A percentile compares a stretch with the other conserved stretches of the same genome.
Conservation (phyloP, 2,797 vertebrate genomes). For the Mustela erminea region DNA sequence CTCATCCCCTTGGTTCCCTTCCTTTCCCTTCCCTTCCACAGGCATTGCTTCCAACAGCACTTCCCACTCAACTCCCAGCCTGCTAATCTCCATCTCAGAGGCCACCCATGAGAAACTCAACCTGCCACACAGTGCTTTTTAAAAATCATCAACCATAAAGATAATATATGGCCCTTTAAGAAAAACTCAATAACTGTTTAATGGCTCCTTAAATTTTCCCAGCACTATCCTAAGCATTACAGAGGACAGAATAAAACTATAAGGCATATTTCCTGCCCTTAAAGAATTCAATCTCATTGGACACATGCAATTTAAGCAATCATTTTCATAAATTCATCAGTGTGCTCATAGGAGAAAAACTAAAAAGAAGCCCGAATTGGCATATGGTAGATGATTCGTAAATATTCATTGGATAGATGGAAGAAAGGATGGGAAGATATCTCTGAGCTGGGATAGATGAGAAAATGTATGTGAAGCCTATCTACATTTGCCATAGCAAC, state of each 20-base stretch:
- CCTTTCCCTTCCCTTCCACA: background rate
- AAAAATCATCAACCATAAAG: background rate
- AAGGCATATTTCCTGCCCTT: background rate
- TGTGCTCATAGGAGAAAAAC: background rate
- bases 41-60: background rate
- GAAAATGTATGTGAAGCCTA: background rate
- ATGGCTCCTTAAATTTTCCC: background rate
- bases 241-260: background rate
- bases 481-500: background rate
- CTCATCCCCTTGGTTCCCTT: background rate
- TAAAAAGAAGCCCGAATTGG: background rate
- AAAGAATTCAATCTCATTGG: background rate
- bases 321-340: background rate
- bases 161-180: background rate
- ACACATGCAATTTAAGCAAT: background rate
- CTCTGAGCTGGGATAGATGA: background rate
- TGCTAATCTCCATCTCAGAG: background rate
- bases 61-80: background rate
- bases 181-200: conserved; percentile 11
- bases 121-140: background rate
- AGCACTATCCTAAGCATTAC: background rate
- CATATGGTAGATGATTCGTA: background rate
- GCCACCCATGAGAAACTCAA: background rate
- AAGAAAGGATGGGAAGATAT: background rate
- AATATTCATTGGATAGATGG: background rate